Evolutionary conservation across 1,140 invertebrate genomes (phyloP).

Genomic region (Caenorhabditis remanei): DNA sequence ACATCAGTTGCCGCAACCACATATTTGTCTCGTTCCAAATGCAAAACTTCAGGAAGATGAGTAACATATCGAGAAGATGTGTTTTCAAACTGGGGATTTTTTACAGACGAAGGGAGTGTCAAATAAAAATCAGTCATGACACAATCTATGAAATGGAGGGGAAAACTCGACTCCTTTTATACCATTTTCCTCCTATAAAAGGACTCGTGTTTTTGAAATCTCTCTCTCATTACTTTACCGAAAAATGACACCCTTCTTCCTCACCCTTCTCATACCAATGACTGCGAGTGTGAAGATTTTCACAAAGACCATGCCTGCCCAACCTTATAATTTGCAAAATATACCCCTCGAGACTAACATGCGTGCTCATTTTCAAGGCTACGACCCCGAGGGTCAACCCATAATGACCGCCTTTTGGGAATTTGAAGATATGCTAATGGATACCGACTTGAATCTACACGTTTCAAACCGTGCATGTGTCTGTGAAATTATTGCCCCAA

Average conservation of each 20-base stretch:
- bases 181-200: neutral
- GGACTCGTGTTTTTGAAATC: neutral
- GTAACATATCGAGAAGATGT: constrained; percentile 3
- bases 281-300: neutral
- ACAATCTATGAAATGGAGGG: neutral
- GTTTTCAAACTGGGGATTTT: neutral
- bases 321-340: neutral
- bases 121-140: neutral
- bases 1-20: neutral
- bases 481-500: neutral
- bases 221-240: neutral
- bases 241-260: neutral
- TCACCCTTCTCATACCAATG: neutral
- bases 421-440: neutral
- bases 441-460: neutral
- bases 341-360: neutral
- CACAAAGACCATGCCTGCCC: neutral
- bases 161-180: neutral
- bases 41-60: neutral
- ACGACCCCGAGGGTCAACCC: neutral
- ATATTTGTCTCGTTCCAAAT: neutral
- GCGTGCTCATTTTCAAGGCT: neutral
- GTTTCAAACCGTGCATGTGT: neutral
- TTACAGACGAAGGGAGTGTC: neutral
- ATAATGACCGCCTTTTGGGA: neutral